Base-by-base conservation (phyloP, 2,888 invertebrate genomes). In the Zaprionus bogoriensis region DNA sequence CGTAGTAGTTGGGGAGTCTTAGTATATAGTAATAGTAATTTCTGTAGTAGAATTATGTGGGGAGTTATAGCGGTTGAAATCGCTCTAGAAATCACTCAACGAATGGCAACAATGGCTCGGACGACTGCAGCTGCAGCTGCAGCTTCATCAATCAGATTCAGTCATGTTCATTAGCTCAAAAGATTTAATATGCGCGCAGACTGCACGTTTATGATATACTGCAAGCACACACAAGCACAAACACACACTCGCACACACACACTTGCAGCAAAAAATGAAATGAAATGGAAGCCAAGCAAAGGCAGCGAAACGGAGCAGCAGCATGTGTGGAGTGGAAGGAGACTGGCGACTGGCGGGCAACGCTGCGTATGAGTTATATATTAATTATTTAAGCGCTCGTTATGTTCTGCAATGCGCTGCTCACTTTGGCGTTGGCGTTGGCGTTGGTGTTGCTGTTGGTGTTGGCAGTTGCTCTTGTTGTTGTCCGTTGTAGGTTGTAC, bases 381-480 rank as follows among this genome's bases (percentile, higher is more conserved):
- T 84, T 84, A 82, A 87, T 84, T 87, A 84, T 84, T 87, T 76
- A 82, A 79, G 74, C 77, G 65, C 82, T 84, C 82, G 77, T 86
- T 84, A 75, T 74, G 53, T 58, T 65, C 70, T 68, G 65, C 63
- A 74, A 61, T 77, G 67, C 67, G 61, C 51, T 65, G 76, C 67
- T 66, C 71, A 71, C 63, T 75, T 74, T 73, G 52, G 36, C 23
- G 51, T 53, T 67, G 57, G 51, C 42, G 58, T 48, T 58, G 53
- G 32, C 22, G 22, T 12, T 51, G 51, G n/a, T 28, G 39, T 10
- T 17, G 25, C 17, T 38, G 36, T 20, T 52, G 52, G 5, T 6
- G 39, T 12, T 32, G 48, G 30, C 17, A 22, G 19, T 28, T 22
- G 38, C 22, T n/a, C 10, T 23, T n/a, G 20, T 28, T 39, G 57